Base-by-base conservation (phyloP, 2,888 invertebrate species). In the Agonopterix subpropinquella region DNA sequence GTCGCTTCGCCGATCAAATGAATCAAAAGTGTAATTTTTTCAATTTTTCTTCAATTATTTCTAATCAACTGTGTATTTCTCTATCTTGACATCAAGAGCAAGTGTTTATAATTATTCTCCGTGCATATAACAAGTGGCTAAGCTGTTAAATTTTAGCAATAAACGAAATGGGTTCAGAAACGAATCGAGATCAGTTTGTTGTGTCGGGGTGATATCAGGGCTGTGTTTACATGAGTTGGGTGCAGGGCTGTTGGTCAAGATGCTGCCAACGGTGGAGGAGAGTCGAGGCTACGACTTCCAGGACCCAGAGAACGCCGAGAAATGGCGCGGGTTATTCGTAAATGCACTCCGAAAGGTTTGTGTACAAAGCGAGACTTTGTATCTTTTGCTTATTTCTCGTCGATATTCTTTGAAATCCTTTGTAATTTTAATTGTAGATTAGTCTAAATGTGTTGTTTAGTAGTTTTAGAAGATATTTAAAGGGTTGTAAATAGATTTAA, bases 271-370 rank as follows among this genome's bases (percentile, higher is more conserved):
- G 58, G 88, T 86, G 78, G 88, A 88, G 78, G 89, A 89, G 78
- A 81, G 80, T 65, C 81, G 83, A 62, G 88, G 88, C 59, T 95
- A 95, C 89, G 96, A 97, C 90, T 97, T 96, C 87, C 92, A 92
- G 77, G 95, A 95, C 80, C 94, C 93, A 74, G 96, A 96, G 82
- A 97, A 96, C 89, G 92, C 92, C 65, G 91, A 92, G 64, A 97
- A 97, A 91, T 98, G 98, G 98, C 95, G 94, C 75, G 96, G 97
- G 59, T 90, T 98, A 60, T 95, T 98, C 83, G 92, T 95, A 74
- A 92, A 92, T 72, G 93, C 97, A 47, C 90, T 98, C 69, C 93
- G 93, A 82, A 96, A 95, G 94, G 97, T 97, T 39, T 39, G 39
- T 39, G 39, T 39, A 39, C n/a, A 28, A 28, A 28, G 28, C 5